Percentiles rank a stretch among this genome's conserved stretches.
These are phyloP conservation scores for Crenuchus spilurus DNA, from an alignment of 2,797 vertebrate species.

Conservation along the genomic window DNA sequence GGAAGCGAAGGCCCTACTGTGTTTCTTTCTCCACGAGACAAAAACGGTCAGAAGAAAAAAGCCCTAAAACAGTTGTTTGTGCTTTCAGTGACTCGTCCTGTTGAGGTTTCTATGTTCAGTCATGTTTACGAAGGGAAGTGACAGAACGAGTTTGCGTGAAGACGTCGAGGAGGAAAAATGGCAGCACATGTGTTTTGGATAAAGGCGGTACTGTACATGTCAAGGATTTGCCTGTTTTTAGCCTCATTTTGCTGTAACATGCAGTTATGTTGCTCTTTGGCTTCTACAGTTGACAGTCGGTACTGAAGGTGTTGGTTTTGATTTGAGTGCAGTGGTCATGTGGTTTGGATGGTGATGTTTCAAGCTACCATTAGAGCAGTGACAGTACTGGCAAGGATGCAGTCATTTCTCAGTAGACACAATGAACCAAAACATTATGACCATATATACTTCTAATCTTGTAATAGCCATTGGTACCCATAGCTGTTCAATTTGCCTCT, in stretches of 20 bases:
- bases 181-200: constrained; percentile 52
- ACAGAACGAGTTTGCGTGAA: constrained; percentile 38
- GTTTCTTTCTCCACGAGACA: constrained; percentile 12
- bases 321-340: constrained; percentile 21
- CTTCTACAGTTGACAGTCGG: neutral
- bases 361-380: too few relatives aligned
- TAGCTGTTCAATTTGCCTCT: too few relatives aligned
- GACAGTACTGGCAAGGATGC: too few relatives aligned
- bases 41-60: neutral
- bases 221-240: constrained; percentile 32
- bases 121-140: constrained; percentile 49
- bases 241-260: constrained; percentile 38
- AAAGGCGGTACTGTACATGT: constrained; percentile 47
- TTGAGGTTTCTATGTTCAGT: constrained; percentile 34
- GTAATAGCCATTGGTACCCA: too few relatives aligned
- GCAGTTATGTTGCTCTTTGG: constrained; percentile 44
- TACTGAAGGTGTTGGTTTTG: neutral
- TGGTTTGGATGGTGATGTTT: constrained; percentile 16
- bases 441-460: too few relatives aligned
- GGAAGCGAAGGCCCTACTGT: constrained; percentile 18
- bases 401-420: too few relatives aligned
- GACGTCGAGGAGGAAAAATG: constrained; percentile 1
- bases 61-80: constrained; percentile 8
- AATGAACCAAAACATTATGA: too few relatives aligned
- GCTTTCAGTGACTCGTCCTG: constrained; percentile 33